These are phyloP conservation scores for Papilio helenus DNA, from an alignment of 1,140 invertebrate species.

Conservation along the genomic window DNA sequence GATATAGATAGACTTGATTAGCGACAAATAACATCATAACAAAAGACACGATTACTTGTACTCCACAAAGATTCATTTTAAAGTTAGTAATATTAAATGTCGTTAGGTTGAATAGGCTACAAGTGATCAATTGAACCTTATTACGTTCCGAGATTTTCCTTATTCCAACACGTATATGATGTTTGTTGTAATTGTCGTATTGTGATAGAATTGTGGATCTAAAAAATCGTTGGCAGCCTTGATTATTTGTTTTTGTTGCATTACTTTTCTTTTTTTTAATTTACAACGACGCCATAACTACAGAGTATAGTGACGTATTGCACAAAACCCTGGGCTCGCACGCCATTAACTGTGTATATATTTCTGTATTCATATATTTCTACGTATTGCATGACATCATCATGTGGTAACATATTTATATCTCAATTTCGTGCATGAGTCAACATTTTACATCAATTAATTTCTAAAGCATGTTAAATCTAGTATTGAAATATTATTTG, in stretches of 20 bases:
- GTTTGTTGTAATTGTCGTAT: too few species aligned
- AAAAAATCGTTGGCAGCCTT: constrained; percentile 19
- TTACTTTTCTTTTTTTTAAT: constrained; percentile 22
- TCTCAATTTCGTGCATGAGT: constrained; percentile 29
- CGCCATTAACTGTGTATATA: constrained; percentile 48
- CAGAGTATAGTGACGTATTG: constrained; percentile 56
- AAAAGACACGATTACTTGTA: neutral
- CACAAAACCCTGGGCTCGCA: constrained; percentile 70
- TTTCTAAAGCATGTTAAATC: constrained; percentile 34
- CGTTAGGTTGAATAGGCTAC: neutral
- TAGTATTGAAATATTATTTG: neutral
- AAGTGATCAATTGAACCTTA: neutral
- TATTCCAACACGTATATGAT: neutral
- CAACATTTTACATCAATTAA: constrained; percentile 12
- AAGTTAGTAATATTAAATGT: neutral
- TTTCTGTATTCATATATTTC: constrained; percentile 40
- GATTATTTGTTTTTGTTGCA: constrained; percentile 18
- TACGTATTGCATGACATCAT: constrained; percentile 39
- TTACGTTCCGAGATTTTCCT: neutral
- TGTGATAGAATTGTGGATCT: neutral
- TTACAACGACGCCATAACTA: constrained; percentile 58
- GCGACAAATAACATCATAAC: neutral
- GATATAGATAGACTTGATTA: too few species aligned
- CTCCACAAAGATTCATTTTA: neutral
- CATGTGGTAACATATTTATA: constrained; percentile 30